Evolutionary conservation across 2,113 vertebrate genomes (phyloP), one percentile per base, ranked within the genome.

Genomic region (Ictidomys tridecemlineatus): DNA sequence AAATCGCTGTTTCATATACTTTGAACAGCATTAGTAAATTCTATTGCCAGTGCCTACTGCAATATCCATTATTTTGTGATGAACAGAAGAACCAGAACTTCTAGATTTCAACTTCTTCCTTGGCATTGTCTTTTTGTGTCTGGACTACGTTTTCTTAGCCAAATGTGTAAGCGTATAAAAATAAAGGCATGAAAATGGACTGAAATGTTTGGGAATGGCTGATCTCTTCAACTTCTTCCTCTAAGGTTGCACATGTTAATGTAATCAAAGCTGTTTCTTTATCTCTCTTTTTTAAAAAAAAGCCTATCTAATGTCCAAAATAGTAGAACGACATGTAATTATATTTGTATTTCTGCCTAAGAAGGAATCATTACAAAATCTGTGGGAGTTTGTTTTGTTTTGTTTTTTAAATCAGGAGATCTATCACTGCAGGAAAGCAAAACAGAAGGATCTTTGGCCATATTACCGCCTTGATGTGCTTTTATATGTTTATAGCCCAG

Each of bases 251-350:
- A 84, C 70, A 37, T 24, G 2, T 26, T 91, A 83, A 79, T 96
- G 96, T 97, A 96, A 78, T 84, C 37, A 90, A 34, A 98, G 22
- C 3, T 96, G 5, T 74, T 97, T 93, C 28, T 91, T 85, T 94
- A 84, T 0, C 20, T 90, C 2, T 10, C 37, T 72, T 34, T 5
- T 72, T 34, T 5, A 67, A 30, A 32, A 85, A 84, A 85, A n/a
- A 94, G 12, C 0, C 16, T 87, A 9, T 89, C 18, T 51, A 73
- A n/a, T 79, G 26, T 34, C 3, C 87, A 92, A 18, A 2, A 84
- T 96, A 45, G 20, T 92, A 96, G 96, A 97, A 97, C 34, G 70
- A 42, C 37, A 63, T 34, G 67, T 34, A 51, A 90, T 97, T 97
- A 89, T 67, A 10, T 18, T 80, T 87, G n/a, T 20, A 87, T 9